Base-by-base conservation (phyloP, 2,797 vertebrate genomes). In the Harpagifer antarcticus region DNA sequence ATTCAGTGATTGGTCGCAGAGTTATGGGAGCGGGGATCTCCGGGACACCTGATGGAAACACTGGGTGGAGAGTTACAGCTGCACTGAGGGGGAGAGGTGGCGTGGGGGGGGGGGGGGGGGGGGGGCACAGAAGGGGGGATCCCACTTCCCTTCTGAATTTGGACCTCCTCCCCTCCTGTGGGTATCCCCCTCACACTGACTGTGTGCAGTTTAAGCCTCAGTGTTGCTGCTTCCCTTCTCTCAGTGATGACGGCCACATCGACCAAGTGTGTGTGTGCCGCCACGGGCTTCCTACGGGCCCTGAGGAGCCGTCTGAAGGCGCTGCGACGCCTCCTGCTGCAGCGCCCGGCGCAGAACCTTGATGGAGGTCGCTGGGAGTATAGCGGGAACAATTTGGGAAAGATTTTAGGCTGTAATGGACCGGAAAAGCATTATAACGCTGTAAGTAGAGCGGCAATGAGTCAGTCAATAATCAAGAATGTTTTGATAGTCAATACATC, bases 231-330 rank as follows among this genome's bases (percentile, higher is more conserved):
- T 67, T 52, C 58, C 5, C 11, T 14, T 49, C 31, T 0, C 13
- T 60, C 12, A 7, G 49, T 0, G 27, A 91, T 90, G 92, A 86
- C 86, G 0, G 65, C 73, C 60, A 88, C 85, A 70, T 74, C 71
- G 66, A n/a, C 59, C 3, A 65, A 52, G 17, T 78, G 76, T 11
- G 43, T 55, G 52, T 40, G 83, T 11, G 15, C 78, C 6, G 42
- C 68, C 0, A 3, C 64, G 48, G 44, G 77, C 44, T 79, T 94
- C n/a, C 9, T 88, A 56, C 14, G 84, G 9, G 74, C 72, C 0
- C 76, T 93, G 50, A 86, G 86, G 76, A 52, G 83, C n/a, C 74
- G 83, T 7, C 90, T 94, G n/a, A 94, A 94, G 82, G 88, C 86
- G 17, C 88, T 95, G 7, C 57, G 83, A 0, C 72, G 79, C 9